Evolutionary conservation across 2,797 vertebrate genomes (phyloP).

Genomic region (Hemitrygon akajei): DNA sequence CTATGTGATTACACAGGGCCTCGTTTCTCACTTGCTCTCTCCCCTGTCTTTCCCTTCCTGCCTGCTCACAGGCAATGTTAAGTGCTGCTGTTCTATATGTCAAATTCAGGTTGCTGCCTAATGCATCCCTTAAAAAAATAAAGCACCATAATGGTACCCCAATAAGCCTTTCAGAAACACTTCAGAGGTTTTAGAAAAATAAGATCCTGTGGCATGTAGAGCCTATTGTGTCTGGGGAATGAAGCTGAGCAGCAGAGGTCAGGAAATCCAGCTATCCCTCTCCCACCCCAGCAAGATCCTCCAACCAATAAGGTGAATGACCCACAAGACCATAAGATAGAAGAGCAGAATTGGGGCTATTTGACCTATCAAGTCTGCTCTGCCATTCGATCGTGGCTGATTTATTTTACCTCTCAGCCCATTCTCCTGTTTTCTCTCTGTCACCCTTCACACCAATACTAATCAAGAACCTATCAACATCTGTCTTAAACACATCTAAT

Average conservation of each 20-base stretch:
- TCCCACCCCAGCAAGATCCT: not conserved
- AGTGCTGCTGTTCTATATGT: not conserved
- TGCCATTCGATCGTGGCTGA: no score
- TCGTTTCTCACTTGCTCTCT: not conserved
- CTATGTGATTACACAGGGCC: not conserved
- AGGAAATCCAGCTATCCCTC: not conserved
- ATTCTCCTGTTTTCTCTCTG: no score
- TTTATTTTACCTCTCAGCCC: no score
- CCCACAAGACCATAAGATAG: not conserved
- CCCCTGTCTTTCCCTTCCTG: not conserved
- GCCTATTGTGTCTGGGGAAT: not conserved
- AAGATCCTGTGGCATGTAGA: not conserved
- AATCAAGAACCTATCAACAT: no score
- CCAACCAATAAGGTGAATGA: not conserved
- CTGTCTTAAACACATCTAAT: no score
- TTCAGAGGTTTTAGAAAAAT: not conserved
- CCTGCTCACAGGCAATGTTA: not conserved
- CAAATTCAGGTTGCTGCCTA: not conserved
- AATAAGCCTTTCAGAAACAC: not conserved
- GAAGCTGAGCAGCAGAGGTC: no score
- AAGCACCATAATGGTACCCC: not conserved
- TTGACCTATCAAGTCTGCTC: no score
- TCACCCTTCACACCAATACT: no score
- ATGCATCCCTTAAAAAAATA: not conserved
- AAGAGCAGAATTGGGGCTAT: no score